These are phyloP conservation scores for Lydus trimaculatus DNA, from an alignment of 2,888 invertebrate genomes.

Conservation along the genomic window DNA sequence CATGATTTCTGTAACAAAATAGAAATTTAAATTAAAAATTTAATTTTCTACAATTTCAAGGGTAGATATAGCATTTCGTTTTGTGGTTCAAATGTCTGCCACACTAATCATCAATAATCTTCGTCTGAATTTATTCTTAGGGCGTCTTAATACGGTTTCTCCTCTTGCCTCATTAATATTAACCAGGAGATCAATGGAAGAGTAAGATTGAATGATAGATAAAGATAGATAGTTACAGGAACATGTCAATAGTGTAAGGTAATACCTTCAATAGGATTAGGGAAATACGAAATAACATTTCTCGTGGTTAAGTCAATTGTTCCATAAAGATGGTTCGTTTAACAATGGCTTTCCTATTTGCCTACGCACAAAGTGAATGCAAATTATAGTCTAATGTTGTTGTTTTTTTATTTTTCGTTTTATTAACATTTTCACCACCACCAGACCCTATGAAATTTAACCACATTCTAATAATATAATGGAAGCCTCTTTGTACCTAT, in stretches of 20 bases:
- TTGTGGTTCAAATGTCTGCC: constrained; percentile 47
- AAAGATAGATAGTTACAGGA: constrained; percentile 23
- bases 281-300: constrained; percentile 53
- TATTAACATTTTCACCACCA: background rate
- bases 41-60: constrained; percentile 23
- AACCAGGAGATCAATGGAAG: constrained; percentile 43
- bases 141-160: constrained; percentile 49
- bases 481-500: background rate
- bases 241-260: constrained; percentile 53
- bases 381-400: constrained; percentile 33
- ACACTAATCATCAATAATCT: constrained; percentile 54
- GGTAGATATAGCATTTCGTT: constrained; percentile 31
- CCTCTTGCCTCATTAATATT: constrained; percentile 53
- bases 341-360: constrained; percentile 40
- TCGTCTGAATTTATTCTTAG: constrained; percentile 47
- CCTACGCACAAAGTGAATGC: constrained; percentile 35
- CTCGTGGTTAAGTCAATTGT: constrained; percentile 52
- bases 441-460: background rate
- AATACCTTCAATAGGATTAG: constrained; percentile 53
- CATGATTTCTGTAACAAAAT: constrained; percentile 50
- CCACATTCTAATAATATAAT: background rate
- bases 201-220: constrained; percentile 1
- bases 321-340: constrained; percentile 50
- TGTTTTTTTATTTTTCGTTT: background rate
- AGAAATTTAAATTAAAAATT: constrained; percentile 18